Base-by-base conservation (phyloP, 1,140 invertebrate genomes). In the Euwallacea similis region DNA sequence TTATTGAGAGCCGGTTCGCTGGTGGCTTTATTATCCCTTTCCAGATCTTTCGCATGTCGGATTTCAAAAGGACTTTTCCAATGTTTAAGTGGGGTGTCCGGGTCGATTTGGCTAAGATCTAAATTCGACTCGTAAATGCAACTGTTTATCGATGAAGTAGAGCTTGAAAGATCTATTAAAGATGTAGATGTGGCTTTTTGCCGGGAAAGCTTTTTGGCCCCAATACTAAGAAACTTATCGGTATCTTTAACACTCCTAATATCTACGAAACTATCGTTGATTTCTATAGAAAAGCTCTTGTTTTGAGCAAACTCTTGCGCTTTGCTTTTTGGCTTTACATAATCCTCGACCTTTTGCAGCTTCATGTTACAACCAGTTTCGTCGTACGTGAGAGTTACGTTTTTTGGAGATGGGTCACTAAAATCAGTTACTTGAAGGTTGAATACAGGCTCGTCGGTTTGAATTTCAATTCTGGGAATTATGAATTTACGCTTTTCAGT, bases 31-130 rank as follows among this genome's bases (percentile, higher is more conserved):
- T 76, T 69, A 63, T 84, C 77, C 74, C 85, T 85, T 2, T 87
- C 85, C 55, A 89, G 76, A 10, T 86, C 86, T 73, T 73, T 87
- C 78, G 79, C 85, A 11, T 86, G 78, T 10, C 85, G 76, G 10
- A 86, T 84, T 54, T 86, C 84, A 62, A 85, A 84, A 0, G 86
- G 85, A 0, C 85, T 86, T 69, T 84, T 85, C 85, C 85, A 86
- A 15, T 76, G 75, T 61, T 77, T 74, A 13, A 74, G 64, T 13
- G 75, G 68, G 0, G 81, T 80, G 15, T 84, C 81, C 11, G 73
- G 72, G 75, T 80, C 78, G 55, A 80, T 75, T 66, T 75, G 76
- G 65, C 77, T 81, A 53, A 82, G 74, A 75, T 82, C 80, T 13
- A 82, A 68, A 61, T 79, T 79, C 13, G 79, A 80, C 50, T 79